Conservation (phyloP, 2,888 invertebrate species). For the Cerastis leucographa region DNA sequence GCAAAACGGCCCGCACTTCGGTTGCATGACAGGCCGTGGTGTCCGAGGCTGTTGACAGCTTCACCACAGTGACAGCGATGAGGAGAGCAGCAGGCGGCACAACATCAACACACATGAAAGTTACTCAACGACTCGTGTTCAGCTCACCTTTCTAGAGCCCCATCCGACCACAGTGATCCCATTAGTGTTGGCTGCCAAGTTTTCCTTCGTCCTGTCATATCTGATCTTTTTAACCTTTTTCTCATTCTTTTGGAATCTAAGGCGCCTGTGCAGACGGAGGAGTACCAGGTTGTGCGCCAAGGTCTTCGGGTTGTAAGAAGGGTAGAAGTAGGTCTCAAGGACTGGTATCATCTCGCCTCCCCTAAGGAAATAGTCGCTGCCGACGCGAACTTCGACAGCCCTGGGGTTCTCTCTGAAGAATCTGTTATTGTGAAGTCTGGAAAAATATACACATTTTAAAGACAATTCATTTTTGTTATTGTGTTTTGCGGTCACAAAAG, state of each 20-base stretch:
- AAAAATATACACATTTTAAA: constrained; percentile 27
- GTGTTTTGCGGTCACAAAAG: background rate
- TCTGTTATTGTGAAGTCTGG: constrained; percentile 67
- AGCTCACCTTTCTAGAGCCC: constrained; percentile 72
- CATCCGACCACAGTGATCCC: constrained; percentile 73
- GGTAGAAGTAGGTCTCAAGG: constrained; percentile 69
- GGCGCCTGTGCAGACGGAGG: constrained; percentile 59
- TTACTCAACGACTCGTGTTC: background rate
- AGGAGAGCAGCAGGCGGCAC: no score
- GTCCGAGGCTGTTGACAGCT: no score
- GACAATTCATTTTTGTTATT: background rate
- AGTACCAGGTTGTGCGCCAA: constrained; percentile 75
- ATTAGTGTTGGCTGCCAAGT: constrained; percentile 35
- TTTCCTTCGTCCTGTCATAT: constrained; percentile 51
- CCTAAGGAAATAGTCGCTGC: constrained; percentile 68
- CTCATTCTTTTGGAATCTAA: constrained; percentile 46
- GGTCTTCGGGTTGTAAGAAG: constrained; percentile 67
- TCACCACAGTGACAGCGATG: no score
- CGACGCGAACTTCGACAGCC: constrained; percentile 66
- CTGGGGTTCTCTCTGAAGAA: constrained; percentile 52
- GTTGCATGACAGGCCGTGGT: no score
- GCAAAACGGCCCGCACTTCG: no score
- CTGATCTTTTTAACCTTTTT: constrained; percentile 67
- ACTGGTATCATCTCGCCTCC: constrained; percentile 68
- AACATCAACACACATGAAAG: background rate